Percentiles rank a stretch among this genome's conserved stretches.
Conservation (phyloP, 2,888 invertebrate species). For the Bombylius discolor region DNA sequence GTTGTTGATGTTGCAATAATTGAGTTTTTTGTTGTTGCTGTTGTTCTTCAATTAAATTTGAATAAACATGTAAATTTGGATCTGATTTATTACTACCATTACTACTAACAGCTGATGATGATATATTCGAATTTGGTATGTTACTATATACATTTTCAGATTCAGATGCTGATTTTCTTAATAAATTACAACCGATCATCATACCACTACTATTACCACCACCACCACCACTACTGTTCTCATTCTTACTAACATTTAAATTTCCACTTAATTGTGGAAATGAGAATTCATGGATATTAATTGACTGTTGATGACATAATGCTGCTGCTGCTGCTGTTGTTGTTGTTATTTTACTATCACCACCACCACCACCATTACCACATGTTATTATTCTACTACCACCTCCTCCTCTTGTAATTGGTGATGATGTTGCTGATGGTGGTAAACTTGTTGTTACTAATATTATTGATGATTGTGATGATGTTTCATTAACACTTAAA, state of each 20-base stretch:
- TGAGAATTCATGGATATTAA: not conserved
- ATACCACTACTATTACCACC: constrained; percentile 5
- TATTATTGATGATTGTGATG: not conserved
- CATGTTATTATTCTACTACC: too few species aligned
- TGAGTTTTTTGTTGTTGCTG: constrained; percentile 2
- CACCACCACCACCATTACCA: too few species aligned
- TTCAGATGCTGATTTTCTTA: constrained; percentile 25
- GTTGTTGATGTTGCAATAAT: constrained; percentile 16
- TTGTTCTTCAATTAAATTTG: constrained; percentile 33
- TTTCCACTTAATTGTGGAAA: not conserved
- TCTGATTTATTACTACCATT: constrained; percentile 20
- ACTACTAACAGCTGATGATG: constrained; percentile 6
- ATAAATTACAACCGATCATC: not conserved
- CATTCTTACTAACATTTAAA: not conserved
- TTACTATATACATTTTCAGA: constrained; percentile 36
- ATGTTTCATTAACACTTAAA: too few species aligned
- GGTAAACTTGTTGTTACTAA: not conserved
- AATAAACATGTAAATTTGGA: constrained; percentile 32
- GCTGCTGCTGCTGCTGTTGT: not conserved
- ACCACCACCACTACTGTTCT: not conserved
- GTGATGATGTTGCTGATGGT: not conserved
- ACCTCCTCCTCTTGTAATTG: not conserved
- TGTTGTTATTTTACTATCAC: not conserved
- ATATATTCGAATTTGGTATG: constrained; percentile 23
- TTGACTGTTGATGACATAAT: not conserved